Conservation (phyloP, 2,113 vertebrate species). For the Odocoileus virginianus region DNA sequence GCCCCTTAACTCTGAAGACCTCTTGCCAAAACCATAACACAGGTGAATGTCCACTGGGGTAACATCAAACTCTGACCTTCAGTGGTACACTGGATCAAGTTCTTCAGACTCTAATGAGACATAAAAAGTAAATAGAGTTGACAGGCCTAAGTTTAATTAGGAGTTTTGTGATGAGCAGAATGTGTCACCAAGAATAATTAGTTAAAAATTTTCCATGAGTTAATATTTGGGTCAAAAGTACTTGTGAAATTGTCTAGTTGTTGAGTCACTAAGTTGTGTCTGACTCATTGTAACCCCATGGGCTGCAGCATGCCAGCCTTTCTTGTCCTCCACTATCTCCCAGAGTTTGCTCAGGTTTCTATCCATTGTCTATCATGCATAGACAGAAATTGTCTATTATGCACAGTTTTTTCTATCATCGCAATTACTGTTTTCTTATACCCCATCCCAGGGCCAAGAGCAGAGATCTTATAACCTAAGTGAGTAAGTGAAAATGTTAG, state of each 20-base stretch:
- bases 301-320: too few species aligned
- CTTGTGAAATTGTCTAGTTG: neutral
- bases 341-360: too few species aligned
- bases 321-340: too few species aligned
- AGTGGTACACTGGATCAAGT: rapidly evolving
- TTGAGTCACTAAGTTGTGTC: neutral
- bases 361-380: too few species aligned
- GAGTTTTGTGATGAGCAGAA: neutral
- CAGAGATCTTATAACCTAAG: neutral
- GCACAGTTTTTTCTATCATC: neutral
- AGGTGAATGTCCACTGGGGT: neutral
- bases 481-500: too few species aligned
- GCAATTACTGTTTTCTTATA: neutral
- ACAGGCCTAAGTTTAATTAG: neutral
- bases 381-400: neutral
- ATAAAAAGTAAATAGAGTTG: neutral
- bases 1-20: neutral
- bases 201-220: neutral
- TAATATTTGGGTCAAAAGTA: neutral
- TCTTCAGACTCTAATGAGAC: neutral
- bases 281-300: neutral
- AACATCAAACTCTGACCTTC: neutral
- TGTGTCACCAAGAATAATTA: neutral
- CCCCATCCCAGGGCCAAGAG: neutral
- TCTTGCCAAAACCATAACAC: neutral